Conservation (phyloP, 2,797 vertebrate genomes). For the Lutra lutra region DNA sequence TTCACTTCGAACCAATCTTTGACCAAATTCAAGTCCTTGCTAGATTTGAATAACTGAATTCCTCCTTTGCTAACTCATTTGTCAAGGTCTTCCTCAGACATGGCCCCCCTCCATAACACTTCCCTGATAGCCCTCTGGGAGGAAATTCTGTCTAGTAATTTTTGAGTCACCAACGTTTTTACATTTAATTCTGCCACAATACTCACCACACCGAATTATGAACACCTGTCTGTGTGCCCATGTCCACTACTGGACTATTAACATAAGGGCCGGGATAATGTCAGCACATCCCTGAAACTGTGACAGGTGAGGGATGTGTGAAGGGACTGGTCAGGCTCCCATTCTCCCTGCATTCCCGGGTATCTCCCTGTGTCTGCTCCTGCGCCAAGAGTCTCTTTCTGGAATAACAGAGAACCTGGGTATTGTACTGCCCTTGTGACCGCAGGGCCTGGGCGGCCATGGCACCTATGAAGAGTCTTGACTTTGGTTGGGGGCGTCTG, state of each 20-base stretch:
- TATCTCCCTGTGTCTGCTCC: too few relatives aligned
- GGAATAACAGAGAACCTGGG: neutral
- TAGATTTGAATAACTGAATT: neutral
- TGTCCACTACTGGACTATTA: too few relatives aligned
- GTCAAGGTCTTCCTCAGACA: neutral
- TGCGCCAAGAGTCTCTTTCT: accelerated
- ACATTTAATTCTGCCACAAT: neutral
- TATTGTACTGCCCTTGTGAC: neutral
- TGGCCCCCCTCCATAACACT: neutral
- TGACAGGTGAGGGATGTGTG: too few relatives aligned
- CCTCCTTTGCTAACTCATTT: neutral
- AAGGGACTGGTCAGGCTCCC: neutral
- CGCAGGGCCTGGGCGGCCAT: neutral
- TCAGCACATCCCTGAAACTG: neutral
- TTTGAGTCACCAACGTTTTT: neutral
- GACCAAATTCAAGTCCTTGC: neutral
- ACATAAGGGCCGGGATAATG: neutral
- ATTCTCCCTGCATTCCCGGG: neutral
- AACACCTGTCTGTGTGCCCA: neutral
- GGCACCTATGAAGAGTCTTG: neutral
- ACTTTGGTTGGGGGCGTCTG: neutral
- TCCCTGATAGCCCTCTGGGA: neutral
- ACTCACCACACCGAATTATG: neutral
- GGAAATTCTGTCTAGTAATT: neutral
- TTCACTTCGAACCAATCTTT: neutral